Evolutionary conservation across 2,113 vertebrate species (phyloP).

Genomic region (Apaloderma vittatum): DNA sequence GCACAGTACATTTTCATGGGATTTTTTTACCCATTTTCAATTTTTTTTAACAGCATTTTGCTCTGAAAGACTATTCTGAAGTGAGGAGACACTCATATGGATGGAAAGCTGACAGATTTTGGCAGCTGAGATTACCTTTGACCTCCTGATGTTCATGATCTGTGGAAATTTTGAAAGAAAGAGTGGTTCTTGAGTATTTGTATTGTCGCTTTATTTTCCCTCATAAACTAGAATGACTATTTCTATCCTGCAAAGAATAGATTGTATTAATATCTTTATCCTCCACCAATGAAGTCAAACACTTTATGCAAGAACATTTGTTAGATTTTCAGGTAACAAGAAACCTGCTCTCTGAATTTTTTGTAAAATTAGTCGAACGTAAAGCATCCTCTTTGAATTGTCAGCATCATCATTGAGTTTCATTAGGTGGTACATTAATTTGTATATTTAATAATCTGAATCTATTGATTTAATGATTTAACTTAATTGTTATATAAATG

Average conservation of each 20-base stretch:
- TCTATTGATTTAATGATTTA: not conserved
- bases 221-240: not conserved
- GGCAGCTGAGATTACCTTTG: not conserved
- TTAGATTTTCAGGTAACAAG: not conserved
- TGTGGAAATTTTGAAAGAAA: not conserved
- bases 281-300: not conserved
- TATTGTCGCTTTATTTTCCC: not conserved
- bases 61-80: not conserved
- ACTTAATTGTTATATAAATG: not conserved
- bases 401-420: not conserved
- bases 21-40: not conserved
- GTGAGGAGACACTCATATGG: not conserved
- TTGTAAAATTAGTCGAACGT: not conserved
- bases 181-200: not conserved
- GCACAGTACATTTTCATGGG: accelerated
- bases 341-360: not conserved
- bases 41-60: not conserved
- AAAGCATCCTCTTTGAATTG: not conserved
- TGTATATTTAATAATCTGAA: not conserved
- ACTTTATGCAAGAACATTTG: not conserved
- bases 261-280: not conserved
- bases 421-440: not conserved
- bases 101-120: not conserved
- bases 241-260: not conserved
- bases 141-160: not conserved